Evolutionary conservation across 2,113 vertebrate species (phyloP), one percentile per base, ranked within the genome.

Genomic region (Hypocryptadius cinnamomeus): DNA sequence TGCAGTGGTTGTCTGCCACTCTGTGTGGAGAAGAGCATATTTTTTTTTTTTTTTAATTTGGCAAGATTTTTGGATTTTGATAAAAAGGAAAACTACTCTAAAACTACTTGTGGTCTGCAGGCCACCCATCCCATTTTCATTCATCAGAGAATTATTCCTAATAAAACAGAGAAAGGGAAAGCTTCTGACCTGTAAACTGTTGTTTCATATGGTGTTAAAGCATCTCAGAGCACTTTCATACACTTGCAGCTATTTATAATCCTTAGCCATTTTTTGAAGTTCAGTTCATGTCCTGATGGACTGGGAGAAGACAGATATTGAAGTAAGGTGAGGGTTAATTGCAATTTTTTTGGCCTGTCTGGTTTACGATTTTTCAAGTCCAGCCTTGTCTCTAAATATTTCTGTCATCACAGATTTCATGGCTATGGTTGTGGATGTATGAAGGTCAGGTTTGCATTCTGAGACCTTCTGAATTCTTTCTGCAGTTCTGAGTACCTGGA

Each of bases 401-500:
- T 53, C 59, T 5, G 0, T 76, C 39, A 56, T 45, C 15, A 27
- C 39, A 54, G 27, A 66, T 42, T 63, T 92, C 68, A 25, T 33
- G 63, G 37, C 11, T 57, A 9, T 59, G 31, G 15, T 48, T 93
- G 24, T 45, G 74, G 39, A 24, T 37, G 5, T 53, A 9, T 37
- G 35, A 77, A 70, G 40, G 50, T 79, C 53, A 54, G 50, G 25
- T 79, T 82, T 92, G 60, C 25, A 15, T 76, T 84, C 77, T 81
- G 44, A 92, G 37, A 61, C 37, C 1, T 0, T 61, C 23, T 20
- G 22, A 74, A 63, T 30, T 94, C 81, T 91, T 76, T 73, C 70
- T 97, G 72, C 82, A 98, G 98, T 51, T 59, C 39, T 69, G 96
- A 90, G 48, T 97, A 98, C 89, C 87, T 98, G 96, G 94, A 96